Evolutionary conservation across 1,140 invertebrate genomes (phyloP), one percentile per base, ranked within the genome.

Genomic region (Papilio polyxenes): DNA sequence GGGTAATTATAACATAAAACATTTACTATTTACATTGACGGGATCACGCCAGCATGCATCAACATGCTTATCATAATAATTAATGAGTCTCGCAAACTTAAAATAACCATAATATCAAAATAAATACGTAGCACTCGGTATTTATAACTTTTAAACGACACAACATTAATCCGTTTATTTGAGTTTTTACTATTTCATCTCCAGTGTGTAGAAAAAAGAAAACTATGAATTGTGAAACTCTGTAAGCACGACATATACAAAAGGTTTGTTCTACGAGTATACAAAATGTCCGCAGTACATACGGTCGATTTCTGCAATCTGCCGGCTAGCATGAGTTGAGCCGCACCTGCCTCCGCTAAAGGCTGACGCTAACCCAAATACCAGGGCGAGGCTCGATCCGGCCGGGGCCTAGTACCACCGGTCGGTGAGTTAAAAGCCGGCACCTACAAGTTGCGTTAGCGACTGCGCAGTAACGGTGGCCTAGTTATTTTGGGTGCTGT

Each of bases 401-500:
- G 37, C 85, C 56, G 40, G 83, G 89, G n/a, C 89, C 88, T 82
- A 49, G 40, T 31, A 76, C 82, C 8, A 80, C 48, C 75, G 75
- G 75, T 13, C 49, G 75, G 75, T 13, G 11, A 69, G 31, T 40
- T 69, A 69, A 37, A 69, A 69, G 65, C 65, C 23, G 31, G 23
- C 65, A 69, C 82, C 85, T 88, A 85, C 83, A 84, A 90, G 87
- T 90, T 89, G 91, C 86, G 89, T 89, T 91, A 89, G 90, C 89
- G 88, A 76, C 87, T 92, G 92, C 90, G 92, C 90, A 92, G 88
- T 93, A 90, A 94, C 90, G 87, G 88, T 90, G 92, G 87, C 92
- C 92, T 90, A 94, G 92, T 93, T 93, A 94, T 94, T 94, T 94
- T 87, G 90, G 92, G 92, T 94, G 85, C 87, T 89, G 92, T 90